Conservation (phyloP, 2,797 vertebrate genomes). For the Bovichtus variegatus region DNA sequence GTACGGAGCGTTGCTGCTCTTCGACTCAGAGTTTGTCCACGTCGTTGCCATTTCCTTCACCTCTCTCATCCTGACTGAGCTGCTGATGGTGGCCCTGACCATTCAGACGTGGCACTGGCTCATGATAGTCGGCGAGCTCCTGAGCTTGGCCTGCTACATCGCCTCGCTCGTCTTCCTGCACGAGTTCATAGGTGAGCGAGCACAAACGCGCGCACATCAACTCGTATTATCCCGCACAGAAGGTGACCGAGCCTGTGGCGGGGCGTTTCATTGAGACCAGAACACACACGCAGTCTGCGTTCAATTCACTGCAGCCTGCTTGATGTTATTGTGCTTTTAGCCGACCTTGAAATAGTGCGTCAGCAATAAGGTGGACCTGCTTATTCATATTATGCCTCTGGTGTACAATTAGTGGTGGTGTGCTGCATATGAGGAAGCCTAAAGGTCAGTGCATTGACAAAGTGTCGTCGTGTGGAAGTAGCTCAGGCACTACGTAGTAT, state of each 20-base stretch:
- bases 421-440: constrained; percentile 64
- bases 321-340: constrained; percentile 32
- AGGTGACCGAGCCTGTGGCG: background rate
- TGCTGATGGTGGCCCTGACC: constrained; percentile 98
- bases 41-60: constrained; percentile 99
- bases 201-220: background rate
- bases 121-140: constrained; percentile 97
- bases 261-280: background rate
- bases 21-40: constrained; percentile 98
- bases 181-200: constrained; percentile 93
- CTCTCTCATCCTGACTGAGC: constrained; percentile 96
- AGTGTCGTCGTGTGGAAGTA: constrained; percentile 10
- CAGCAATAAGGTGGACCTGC: constrained; percentile 37
- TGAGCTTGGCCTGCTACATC: constrained; percentile 95
- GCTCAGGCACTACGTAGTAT: constrained; percentile 19
- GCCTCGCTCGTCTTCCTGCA: constrained; percentile 97
- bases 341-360: constrained; percentile 70
- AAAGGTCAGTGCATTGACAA: constrained; percentile 62
- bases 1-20: constrained; percentile 96
- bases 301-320: constrained; percentile 18
- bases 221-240: background rate
- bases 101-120: constrained; percentile 99
- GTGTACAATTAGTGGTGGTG: constrained; percentile 53
- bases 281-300: background rate
- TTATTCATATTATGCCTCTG: constrained; percentile 51